phyloP scores from a whole-genome alignment of 2,113 vertebrate species.

The Zootoca vivipara region DNA sequence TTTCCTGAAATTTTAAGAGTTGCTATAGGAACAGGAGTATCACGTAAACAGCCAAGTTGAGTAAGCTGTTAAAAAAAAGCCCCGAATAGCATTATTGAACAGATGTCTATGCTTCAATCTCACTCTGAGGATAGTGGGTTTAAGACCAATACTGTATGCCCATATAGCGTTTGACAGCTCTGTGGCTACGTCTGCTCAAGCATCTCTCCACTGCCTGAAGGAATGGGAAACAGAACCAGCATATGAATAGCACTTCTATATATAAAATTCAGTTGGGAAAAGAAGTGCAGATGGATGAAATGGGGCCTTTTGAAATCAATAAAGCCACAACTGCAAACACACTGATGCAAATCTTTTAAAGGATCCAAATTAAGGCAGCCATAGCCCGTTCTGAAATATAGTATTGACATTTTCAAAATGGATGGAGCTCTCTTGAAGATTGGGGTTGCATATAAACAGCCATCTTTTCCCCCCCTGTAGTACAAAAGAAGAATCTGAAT shows the following conservation, averaged over 20 bases:
- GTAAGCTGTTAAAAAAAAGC: conserved; percentile 31
- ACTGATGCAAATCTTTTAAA: not conserved
- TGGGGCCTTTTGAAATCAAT: not conserved
- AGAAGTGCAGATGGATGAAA: not conserved
- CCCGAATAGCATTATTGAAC: conserved; percentile 34
- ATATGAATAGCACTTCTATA: conserved; percentile 26
- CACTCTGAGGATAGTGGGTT: not conserved
- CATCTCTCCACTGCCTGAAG: not conserved
- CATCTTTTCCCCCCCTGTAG: not conserved
- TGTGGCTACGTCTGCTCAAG: not conserved
- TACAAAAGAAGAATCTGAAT: not conserved
- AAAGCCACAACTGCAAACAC: not conserved
- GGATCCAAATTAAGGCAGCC: not conserved
- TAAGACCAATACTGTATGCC: conserved; percentile 13
- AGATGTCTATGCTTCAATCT: conserved; percentile 47
- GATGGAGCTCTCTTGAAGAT: not conserved
- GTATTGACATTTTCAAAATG: not conserved
- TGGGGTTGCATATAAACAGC: not conserved
- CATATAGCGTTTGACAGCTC: not conserved
- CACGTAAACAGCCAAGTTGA: conserved; percentile 37
- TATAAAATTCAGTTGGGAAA: conserved; percentile 6
- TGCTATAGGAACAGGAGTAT: conserved; percentile 58
- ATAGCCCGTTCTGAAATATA: conserved; percentile 19
- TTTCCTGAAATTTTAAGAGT: conserved; percentile 26
- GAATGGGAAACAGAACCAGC: not conserved